Evolutionary conservation across 2,797 vertebrate species (phyloP).

Genomic region (Notoglanidium macrostoma): DNA sequence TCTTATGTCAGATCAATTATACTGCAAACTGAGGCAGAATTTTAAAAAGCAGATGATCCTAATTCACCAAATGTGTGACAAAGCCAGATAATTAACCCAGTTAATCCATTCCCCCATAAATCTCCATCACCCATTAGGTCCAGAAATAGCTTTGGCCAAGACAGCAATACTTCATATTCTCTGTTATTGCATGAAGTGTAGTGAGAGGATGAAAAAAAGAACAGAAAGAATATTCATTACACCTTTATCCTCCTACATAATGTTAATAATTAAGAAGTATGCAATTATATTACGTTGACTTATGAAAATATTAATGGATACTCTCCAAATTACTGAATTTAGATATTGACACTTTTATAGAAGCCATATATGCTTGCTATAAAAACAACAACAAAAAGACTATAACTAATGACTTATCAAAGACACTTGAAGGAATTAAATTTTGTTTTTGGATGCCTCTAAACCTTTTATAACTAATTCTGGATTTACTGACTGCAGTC

Average conservation of each 20-base stretch:
- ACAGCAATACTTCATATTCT: constrained; percentile 38
- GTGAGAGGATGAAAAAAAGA: constrained; percentile 12
- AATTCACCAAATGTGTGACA: constrained; percentile 20
- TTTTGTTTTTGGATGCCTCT: neutral
- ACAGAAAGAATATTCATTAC: constrained; percentile 9
- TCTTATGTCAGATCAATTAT: constrained; percentile 12
- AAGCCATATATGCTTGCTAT: neutral
- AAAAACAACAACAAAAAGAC: neutral
- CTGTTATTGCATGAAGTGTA: constrained; percentile 26
- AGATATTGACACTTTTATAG: neutral
- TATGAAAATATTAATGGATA: neutral
- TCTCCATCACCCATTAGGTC: constrained; percentile 35
- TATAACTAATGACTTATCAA: neutral
- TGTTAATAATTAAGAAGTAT: neutral
- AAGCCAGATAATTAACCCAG: constrained; percentile 41
- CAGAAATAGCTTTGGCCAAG: constrained; percentile 36
- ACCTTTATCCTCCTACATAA: neutral
- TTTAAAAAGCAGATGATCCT: constrained; percentile 3
- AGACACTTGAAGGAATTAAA: neutral
- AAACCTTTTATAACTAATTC: neutral
- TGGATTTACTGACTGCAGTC: neutral
- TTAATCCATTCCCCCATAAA: constrained; percentile 50
- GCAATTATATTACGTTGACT: constrained; percentile 2
- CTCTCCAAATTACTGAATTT: neutral
- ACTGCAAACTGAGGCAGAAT: constrained; percentile 11